These are phyloP conservation scores for Ophioninae sp. DNA, from an alignment of 2,888 invertebrate species.

Conservation along the genomic window DNA sequence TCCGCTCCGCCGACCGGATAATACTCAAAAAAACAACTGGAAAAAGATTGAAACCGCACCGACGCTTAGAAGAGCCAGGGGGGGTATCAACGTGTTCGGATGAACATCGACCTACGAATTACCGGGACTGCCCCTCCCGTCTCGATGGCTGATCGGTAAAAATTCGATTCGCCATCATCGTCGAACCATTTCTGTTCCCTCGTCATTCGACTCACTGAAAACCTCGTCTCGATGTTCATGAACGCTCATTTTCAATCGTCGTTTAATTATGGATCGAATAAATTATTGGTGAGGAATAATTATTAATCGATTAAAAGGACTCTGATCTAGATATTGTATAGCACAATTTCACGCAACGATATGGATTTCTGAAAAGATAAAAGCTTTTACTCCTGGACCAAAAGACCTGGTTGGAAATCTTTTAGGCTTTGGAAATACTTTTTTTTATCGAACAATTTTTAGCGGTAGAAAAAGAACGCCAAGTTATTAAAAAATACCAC, in stretches of 20 bases:
- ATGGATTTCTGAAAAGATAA: slow-evolving; percentile 74
- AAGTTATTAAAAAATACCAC: no score
- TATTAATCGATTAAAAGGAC: slow-evolving; percentile 1
- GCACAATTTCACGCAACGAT: slow-evolving; percentile 43
- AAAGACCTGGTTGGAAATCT: slow-evolving; percentile 68
- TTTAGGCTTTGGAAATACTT: slow-evolving; percentile 26
- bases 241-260: no score
- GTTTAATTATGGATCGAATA: no score
- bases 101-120: slow-evolving; percentile 59
- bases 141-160: slow-evolving; percentile 76
- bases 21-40: slow-evolving; percentile 68
- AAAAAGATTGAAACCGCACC: slow-evolving; percentile 69
- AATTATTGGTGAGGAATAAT: no score
- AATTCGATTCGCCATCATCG: slow-evolving; percentile 63
- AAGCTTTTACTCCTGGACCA: no score
- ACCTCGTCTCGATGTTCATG: no score
- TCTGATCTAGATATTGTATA: slow-evolving; percentile 8
- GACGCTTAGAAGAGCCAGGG: slow-evolving; percentile 66
- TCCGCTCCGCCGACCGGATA: slow-evolving; percentile 64
- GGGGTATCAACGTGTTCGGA: slow-evolving; percentile 44
- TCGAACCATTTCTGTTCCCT: slow-evolving; percentile 31
- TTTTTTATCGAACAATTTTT: not conserved
- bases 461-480: no score
- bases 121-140: slow-evolving; percentile 65
- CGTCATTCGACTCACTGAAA: no score